Base-by-base conservation (phyloP, 2,113 vertebrate genomes). In the Microcebus ravelobensis region DNA sequence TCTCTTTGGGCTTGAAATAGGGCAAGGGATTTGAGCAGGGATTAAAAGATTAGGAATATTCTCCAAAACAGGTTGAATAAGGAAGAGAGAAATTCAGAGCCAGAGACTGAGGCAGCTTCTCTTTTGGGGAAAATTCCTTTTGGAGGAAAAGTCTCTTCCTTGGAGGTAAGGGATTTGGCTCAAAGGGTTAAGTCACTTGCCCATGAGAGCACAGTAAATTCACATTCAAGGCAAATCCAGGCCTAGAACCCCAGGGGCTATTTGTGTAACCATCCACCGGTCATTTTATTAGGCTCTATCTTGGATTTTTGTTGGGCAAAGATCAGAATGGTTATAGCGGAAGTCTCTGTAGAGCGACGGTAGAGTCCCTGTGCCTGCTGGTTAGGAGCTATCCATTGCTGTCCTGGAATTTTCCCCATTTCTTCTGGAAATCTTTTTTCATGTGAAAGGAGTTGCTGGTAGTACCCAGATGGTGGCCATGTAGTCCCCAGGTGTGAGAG, bases 341-440 rank as follows among this genome's bases (percentile, higher is more conserved):
- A 77, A 92, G n/a, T 80, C 65, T 39, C 36, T 74, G 8, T 14
- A 82, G 18, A 88, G 42, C 8, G 23, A 36, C 77, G 0, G 1
- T 3, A 4, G 42, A 70, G 31, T 76, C 39, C 31, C 57, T 39
- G 0, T 65, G 36, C 25, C 3, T 77, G 63, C 12, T 70, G 23
- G 6, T 65, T n/a, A 73, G 96, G 81, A 39, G 65, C 48, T 52
- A 25, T 50, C 29, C 83, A 52, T 76, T 29, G n/a, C 39, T 86
- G 52, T 67, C 12, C 70, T 65, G 9, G n/a, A 52, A 36, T 39
- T 61, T 55, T 82, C 59, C 3, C 29, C 25, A 5, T 27, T 87
- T 85, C 39, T 94, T 90, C 70, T 92, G 48, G 31, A 96, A 87
- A 45, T 81, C 21, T n/a, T 81, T 61, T 70, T 63, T 36, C 50